Base-by-base conservation (phyloP, 2,797 vertebrate species). In the Phoeniculus purpureus region DNA sequence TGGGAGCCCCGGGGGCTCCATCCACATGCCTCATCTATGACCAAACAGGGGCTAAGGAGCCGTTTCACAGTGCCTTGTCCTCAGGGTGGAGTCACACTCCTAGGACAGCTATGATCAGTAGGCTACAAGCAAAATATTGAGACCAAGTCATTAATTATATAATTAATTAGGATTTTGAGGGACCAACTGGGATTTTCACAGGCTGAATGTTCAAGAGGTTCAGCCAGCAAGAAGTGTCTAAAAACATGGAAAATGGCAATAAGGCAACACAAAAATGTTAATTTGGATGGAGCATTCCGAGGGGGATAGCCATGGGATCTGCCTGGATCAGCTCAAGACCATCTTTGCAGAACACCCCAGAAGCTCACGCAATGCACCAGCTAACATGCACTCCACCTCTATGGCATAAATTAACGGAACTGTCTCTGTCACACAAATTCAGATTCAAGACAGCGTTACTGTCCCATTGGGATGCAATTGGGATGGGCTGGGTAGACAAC, bases 21-120 rank as follows among this genome's bases (percentile, higher is more conserved):
- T 75, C 65, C 85, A 51, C 80, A 73, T 67, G 80, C 93, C 87
- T 94, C 89, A 55, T 48, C 60, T 95, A 91, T 93, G 94, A 96
- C 89, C 85, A 52, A 81, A 86, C 67, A 67, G 81, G 81, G 94
- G 58, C 55, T 31, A 37, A 55, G 79, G 51, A 89, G 85, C 59
- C 92, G 12, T 85, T 90, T 51, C 93, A 72, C 80, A 76, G 93
- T 0, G 45, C 72, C 83, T 76, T 82, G 81, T 90, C 86, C 93
- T 93, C 88, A n/a, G 88, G 92, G 88, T 87, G 88, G 88, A 89
- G 84, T 74, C 75, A 54, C 81, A 6, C 75, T 92, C 54, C 54
- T 74, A 71, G 4, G 3, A 25, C 88, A 87, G 86, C 81, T 77
- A 73, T 4, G 15, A 79, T 72, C 91, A 72, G 71, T 25, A 79